phyloP scores from a whole-genome alignment of 2,797 vertebrate species.

The Mormyrops boulengeri region DNA sequence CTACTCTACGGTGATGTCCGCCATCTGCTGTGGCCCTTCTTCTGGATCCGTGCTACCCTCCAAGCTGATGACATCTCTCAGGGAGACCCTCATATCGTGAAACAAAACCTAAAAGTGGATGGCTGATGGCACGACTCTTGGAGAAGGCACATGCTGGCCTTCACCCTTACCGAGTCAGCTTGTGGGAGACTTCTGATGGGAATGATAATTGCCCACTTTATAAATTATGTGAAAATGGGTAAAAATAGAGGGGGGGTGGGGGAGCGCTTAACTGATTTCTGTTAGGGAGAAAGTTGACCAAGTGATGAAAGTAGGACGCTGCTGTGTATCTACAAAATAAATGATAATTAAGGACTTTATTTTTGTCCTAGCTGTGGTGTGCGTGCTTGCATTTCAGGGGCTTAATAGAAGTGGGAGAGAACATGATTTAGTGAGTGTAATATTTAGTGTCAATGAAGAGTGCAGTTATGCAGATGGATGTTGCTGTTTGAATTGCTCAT shows the following conservation, averaged over 20 bases:
- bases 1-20: neutral
- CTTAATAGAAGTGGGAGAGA: neutral
- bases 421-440: neutral
- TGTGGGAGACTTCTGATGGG: neutral
- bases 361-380: neutral
- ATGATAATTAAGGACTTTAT: slow-evolving; percentile 2
- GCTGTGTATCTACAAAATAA: neutral
- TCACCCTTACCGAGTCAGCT: neutral
- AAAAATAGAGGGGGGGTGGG: neutral
- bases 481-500: neutral
- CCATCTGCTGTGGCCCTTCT: neutral
- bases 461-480: neutral
- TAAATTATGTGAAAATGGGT: neutral
- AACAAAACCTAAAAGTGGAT: neutral
- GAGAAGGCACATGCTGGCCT: neutral
- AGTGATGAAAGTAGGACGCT: neutral
- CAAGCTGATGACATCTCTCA: neutral
- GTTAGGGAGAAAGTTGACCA: neutral
- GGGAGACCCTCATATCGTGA: neutral
- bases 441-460: neutral
- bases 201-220: neutral
- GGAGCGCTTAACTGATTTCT: neutral
- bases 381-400: neutral
- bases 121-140: neutral
- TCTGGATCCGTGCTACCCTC: neutral